Conservation (phyloP, 2,113 vertebrate species). For the Cephalopterus ornatus region DNA sequence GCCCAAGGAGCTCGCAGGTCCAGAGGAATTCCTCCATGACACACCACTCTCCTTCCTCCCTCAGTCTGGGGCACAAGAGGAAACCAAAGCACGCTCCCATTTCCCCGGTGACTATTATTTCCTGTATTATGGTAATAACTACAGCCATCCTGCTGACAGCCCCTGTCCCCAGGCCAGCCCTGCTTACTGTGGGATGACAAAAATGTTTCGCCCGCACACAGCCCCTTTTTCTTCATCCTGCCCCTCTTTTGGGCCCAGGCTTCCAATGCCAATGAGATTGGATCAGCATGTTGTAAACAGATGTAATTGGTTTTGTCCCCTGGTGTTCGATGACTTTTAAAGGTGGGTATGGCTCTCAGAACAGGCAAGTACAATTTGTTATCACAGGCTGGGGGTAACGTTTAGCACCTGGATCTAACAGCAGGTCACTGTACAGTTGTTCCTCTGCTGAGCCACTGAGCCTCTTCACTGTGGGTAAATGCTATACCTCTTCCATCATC, state of each 20-base stretch:
- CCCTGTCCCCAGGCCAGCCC: not conserved
- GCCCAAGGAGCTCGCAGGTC: accelerated
- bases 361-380: not conserved
- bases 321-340: not conserved
- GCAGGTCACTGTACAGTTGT: not conserved
- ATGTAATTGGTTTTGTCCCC: not conserved
- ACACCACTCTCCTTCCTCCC: not conserved
- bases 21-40: not conserved
- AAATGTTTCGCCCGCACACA: not conserved
- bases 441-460: not conserved
- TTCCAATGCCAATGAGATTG: not conserved
- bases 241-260: not conserved
- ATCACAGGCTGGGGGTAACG: not conserved
- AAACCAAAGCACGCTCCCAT: not conserved
- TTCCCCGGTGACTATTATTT: not conserved
- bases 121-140: not conserved
- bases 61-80: not conserved
- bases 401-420: not conserved
- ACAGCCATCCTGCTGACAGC: not conserved
- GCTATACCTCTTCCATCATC: not conserved
- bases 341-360: not conserved
- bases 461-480: not conserved
- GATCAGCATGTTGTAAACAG: not conserved
- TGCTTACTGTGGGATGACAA: not conserved
- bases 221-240: slow-evolving; percentile 26